These are phyloP conservation scores for Tetranychus piercei DNA, from an alignment of 2,888 invertebrate species.

Conservation along the genomic window DNA sequence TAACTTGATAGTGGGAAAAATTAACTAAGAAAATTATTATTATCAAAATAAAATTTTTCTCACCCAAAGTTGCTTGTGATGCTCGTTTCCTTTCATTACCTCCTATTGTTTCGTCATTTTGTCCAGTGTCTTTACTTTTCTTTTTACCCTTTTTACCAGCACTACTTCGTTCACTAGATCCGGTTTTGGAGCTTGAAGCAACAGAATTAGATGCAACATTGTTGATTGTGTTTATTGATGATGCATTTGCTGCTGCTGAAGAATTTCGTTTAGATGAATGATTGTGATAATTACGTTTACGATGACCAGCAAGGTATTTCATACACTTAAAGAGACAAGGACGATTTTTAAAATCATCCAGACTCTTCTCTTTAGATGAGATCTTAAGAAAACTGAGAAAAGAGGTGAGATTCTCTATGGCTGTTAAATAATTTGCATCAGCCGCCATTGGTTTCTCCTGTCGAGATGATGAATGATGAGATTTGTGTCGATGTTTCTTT, in stretches of 20 bases:
- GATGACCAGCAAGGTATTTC: background rate
- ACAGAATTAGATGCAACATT: background rate
- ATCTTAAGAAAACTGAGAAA: slow-evolving; percentile 13
- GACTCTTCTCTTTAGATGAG: slow-evolving; percentile 6
- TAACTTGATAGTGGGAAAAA: background rate
- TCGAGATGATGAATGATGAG: background rate
- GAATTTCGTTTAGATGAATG: background rate
- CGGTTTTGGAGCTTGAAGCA: background rate
- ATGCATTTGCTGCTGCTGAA: background rate
- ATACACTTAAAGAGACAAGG: slow-evolving; percentile 9
- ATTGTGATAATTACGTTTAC: background rate
- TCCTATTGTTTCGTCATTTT: background rate
- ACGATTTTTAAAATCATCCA: background rate
- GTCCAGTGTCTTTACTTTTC: background rate
- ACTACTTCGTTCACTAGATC: background rate
- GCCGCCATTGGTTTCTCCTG: background rate
- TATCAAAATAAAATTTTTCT: background rate
- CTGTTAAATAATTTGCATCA: slow-evolving; percentile 4
- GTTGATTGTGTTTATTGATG: no score
- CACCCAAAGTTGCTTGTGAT: background rate
- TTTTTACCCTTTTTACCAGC: background rate
- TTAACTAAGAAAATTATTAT: background rate
- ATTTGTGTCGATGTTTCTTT: background rate
- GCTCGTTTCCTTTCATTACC: background rate
- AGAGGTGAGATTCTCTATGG: slow-evolving; percentile 16